Conservation (phyloP, 2,888 invertebrate species). For the Clepsis dumicolana region DNA sequence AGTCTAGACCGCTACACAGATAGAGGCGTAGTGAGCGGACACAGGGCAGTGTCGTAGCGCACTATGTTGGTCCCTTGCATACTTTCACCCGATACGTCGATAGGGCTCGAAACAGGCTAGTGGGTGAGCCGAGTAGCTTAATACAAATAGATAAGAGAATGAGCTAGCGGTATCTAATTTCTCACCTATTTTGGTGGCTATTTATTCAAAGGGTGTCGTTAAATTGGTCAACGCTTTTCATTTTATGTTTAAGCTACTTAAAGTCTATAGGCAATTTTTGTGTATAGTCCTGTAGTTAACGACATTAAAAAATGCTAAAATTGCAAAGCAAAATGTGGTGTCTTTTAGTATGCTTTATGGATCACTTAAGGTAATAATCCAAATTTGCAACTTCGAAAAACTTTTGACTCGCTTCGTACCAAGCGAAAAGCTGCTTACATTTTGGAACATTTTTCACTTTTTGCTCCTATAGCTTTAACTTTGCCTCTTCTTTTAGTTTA, state of each 20-base stretch:
- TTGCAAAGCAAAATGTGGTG: too few species aligned
- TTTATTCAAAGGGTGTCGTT: not conserved
- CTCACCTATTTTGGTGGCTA: not conserved
- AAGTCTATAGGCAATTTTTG: too few species aligned
- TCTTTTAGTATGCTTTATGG: too few species aligned
- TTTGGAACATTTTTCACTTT: too few species aligned
- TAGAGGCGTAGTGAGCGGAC: constrained; percentile 64
- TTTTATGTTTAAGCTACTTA: not conserved
- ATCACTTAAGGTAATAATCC: too few species aligned
- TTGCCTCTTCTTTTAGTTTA: too few species aligned
- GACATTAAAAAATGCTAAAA: too few species aligned
- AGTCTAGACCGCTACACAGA: constrained; percentile 55
- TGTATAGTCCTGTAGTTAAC: too few species aligned
- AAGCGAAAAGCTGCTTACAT: too few species aligned
- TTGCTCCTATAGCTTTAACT: too few species aligned
- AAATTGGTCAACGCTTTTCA: not conserved
- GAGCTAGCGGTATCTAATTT: constrained; percentile 16
- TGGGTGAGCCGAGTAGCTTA: constrained; percentile 53
- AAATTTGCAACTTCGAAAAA: too few species aligned
- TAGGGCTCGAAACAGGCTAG: constrained; percentile 60
- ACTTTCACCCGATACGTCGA: constrained; percentile 80
- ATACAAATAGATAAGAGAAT: constrained; percentile 46
- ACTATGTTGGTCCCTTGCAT: constrained; percentile 76
- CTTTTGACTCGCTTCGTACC: too few species aligned
- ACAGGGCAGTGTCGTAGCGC: constrained; percentile 77